Base-by-base conservation (phyloP, 2,797 vertebrate genomes). In the Hydrolagus colliei region DNA sequence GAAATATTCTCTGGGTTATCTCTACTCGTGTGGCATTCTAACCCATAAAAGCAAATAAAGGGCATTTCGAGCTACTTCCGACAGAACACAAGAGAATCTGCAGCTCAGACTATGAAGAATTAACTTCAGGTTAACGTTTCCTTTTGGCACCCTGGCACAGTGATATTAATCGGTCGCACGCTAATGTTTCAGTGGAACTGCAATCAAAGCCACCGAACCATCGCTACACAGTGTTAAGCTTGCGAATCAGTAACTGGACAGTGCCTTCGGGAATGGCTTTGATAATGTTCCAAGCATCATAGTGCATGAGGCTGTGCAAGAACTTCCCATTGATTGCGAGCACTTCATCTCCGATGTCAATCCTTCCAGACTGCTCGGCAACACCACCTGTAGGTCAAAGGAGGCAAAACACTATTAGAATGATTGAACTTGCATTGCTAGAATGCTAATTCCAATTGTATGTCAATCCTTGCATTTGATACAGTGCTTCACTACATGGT, bases 231-330 rank as follows among this genome's bases (percentile, higher is more conserved):
- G 93, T 93, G 85, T 91, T 93, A 20, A 92, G 93, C 88, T 96
- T 98, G 89, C 94, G 93, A 87, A 98, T 95, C 9, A 97, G 89
- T 79, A 98, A 89, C 41, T 94, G 93, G 87, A 97, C 96, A 0
- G 95, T 94, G 0, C 97, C 97, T 86, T 96, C 95, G 0, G 94
- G 93, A 73, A 95, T 93, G 61, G 93, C 93, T 90, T 96, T 98
- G 90, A 98, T 95, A 77, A 96, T 92, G 89, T 96, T 98, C 96
- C 97, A 98, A 90, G 96, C 97, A 67, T 98, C 97, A 0, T 95
- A 96, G 91, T 96, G 95, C 96, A 95, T 93, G 86, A 97, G 94
- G 72, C 96, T 96, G 80, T 94, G 92, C 88, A 98, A 90, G 8
- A 95, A 95, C 74, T 92, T 94, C 20, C 96, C 95, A 2, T 96